Conservation (phyloP, 2,797 vertebrate species). For the Scarus forsteni region DNA sequence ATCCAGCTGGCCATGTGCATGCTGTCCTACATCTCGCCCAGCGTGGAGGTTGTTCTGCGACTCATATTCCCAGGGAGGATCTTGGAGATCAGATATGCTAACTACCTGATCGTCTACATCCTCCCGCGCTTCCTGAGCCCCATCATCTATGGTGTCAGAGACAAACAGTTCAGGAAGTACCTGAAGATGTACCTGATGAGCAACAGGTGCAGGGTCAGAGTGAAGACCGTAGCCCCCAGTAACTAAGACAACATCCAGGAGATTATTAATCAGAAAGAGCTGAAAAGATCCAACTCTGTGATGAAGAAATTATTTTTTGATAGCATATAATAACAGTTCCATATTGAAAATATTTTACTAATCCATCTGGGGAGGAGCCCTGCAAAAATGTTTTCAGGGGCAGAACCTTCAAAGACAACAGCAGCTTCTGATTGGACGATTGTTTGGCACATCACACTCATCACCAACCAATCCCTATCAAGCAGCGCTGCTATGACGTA, state of each 20-base stretch:
- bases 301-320: no score
- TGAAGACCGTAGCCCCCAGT: neutral
- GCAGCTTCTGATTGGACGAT: no score
- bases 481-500: no score
- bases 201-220: conserved; percentile 13
- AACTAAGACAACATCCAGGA: neutral
- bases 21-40: conserved; percentile 83
- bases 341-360: no score
- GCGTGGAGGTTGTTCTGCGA: conserved; percentile 69
- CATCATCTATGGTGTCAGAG: conserved; percentile 80
- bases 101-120: conserved; percentile 82
- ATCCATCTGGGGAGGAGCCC: no score
- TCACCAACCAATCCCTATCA: no score
- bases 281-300: neutral
- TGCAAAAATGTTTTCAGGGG: no score
- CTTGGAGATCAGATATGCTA: conserved; percentile 76
- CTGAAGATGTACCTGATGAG: conserved; percentile 65
- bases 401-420: no score
- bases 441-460: no score
- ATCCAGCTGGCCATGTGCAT: conserved; percentile 84
- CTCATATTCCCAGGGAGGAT: conserved; percentile 68
- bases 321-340: no score
- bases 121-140: conserved; percentile 82
- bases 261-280: neutral
- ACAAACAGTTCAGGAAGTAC: conserved; percentile 76